Percentiles rank a stretch among this genome's conserved stretches.
Conservation (phyloP, 2,797 vertebrate species). For the Sternarchorhynchus goeldii region DNA sequence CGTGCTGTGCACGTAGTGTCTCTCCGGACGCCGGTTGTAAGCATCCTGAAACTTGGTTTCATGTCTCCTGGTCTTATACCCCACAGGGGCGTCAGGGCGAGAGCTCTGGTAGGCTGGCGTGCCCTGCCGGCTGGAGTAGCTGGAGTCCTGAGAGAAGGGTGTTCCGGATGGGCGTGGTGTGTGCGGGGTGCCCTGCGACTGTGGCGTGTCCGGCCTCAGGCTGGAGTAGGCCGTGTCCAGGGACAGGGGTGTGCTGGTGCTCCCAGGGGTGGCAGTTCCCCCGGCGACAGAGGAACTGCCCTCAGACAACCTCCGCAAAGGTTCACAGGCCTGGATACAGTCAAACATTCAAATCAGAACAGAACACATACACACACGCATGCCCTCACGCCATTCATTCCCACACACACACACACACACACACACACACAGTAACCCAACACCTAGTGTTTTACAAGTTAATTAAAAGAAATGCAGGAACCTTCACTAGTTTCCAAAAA, state of each 20-base stretch:
- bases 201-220: conserved; percentile 90
- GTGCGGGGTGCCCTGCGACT: conserved; percentile 91
- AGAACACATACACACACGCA: conserved; percentile 13
- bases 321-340: conserved; percentile 81
- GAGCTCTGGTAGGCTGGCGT: conserved; percentile 89
- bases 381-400: no score
- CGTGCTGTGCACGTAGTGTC: conserved; percentile 89
- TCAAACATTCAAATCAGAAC: background rate
- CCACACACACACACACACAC: background rate
- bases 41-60: conserved; percentile 95
- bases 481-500: no score
- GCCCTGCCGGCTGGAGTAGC: conserved; percentile 92
- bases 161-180: conserved; percentile 87
- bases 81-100: conserved; percentile 77
- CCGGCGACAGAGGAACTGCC: conserved; percentile 74
- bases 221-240: conserved; percentile 96
- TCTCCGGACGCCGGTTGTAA: conserved; percentile 91
- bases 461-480: no score
- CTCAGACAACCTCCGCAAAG: conserved; percentile 88
- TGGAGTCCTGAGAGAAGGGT: conserved; percentile 96
- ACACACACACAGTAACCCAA: background rate
- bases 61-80: conserved; percentile 87
- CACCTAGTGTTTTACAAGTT: no score
- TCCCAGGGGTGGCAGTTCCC: conserved; percentile 83
- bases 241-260: conserved; percentile 89